Conservation (phyloP, 2,113 vertebrate genomes). For the Siniperca chuatsi region DNA sequence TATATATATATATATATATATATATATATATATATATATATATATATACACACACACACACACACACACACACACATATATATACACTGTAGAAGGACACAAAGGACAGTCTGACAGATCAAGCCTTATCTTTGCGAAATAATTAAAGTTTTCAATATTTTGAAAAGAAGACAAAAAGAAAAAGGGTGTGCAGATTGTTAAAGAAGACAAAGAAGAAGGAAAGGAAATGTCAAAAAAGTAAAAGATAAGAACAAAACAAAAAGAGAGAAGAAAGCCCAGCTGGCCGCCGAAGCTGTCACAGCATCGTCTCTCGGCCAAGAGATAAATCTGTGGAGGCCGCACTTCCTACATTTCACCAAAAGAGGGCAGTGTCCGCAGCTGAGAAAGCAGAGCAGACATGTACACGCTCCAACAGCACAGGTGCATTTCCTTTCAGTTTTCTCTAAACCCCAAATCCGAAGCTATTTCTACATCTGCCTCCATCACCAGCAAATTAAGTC, state of each 20-base stretch:
- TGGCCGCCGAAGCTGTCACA: not conserved
- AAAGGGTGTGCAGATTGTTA: not conserved
- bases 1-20: not conserved
- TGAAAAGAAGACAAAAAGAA: not conserved
- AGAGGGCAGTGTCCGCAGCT: constrained; percentile 74
- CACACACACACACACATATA: not conserved
- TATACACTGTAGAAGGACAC: not conserved
- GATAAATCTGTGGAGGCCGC: constrained; percentile 10
- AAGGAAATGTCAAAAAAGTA: not conserved
- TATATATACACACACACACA: not conserved
- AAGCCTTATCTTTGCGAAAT: not conserved
- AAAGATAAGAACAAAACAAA: not conserved
- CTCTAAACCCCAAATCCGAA: not conserved
- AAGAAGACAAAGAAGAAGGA: not conserved
- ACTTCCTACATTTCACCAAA: constrained; percentile 50
- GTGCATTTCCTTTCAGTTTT: not conserved
- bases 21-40: not conserved
- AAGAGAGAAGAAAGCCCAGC: not conserved
- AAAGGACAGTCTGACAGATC: not conserved
- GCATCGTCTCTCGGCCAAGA: not conserved
- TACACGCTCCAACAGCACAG: not conserved
- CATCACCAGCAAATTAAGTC: not conserved
- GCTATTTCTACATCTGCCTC: not conserved
- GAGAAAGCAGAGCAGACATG: not conserved
- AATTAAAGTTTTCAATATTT: not conserved